Conservation (phyloP, 2,888 invertebrate species). For the Pristionchus maxplancki region DNA sequence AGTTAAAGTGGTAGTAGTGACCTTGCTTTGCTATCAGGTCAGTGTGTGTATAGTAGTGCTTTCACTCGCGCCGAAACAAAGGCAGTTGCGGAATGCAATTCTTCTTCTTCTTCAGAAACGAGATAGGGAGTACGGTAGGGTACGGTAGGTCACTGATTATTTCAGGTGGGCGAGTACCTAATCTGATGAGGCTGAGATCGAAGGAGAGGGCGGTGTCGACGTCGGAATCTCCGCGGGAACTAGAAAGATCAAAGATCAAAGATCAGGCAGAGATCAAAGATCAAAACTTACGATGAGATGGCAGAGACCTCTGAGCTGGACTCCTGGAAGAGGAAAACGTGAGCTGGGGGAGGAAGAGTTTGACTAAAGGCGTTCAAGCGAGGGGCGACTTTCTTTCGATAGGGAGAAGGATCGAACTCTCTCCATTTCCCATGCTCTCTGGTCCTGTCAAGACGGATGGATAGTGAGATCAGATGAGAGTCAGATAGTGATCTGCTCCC, state of each 20-base stretch:
- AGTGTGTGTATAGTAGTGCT: constrained; percentile 29
- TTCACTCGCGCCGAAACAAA: constrained; percentile 27
- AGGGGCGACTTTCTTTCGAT: too few relatives aligned
- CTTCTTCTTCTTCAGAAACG: too few relatives aligned
- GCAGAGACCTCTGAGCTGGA: not conserved
- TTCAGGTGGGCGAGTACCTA: not conserved
- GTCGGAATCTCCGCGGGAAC: not conserved
- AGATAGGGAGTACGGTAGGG: not conserved
- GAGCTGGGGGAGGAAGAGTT: not conserved
- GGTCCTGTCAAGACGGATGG: not conserved
- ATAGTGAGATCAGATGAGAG: not conserved
- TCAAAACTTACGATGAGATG: not conserved
- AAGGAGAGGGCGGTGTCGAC: constrained; percentile 28
- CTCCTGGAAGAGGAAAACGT: constrained; percentile 7
- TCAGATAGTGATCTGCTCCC: constrained; percentile 34
- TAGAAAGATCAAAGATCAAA: constrained; percentile 22
- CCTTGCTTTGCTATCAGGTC: constrained; percentile 44
- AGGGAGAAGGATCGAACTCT: not conserved
- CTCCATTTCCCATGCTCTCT: not conserved
- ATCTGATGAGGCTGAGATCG: constrained; percentile 22
- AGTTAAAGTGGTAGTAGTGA: not conserved
- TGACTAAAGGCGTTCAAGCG: not conserved
- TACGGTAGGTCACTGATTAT: not conserved
- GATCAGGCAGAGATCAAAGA: not conserved
- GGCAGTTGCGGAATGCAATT: not conserved